Evolutionary conservation across 2,113 vertebrate species (phyloP).

Genomic region (Gila orcuttii): DNA sequence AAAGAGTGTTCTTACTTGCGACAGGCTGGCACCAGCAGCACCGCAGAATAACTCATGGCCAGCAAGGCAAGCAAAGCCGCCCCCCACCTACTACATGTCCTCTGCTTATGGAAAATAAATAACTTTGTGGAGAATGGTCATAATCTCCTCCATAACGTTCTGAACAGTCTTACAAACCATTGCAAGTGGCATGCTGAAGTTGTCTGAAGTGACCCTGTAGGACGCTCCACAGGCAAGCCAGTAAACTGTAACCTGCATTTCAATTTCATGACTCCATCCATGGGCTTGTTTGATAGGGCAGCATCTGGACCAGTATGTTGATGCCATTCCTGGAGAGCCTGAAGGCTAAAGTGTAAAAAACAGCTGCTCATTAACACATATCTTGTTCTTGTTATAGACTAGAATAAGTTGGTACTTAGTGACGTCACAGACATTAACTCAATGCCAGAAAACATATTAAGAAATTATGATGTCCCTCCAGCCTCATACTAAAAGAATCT

Average conservation of each 20-base stretch:
- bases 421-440: background rate
- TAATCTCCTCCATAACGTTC: background rate
- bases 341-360: background rate
- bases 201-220: slow-evolving; percentile 19
- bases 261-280: slow-evolving; percentile 32
- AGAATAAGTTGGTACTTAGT: background rate
- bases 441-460: background rate
- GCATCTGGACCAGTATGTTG: background rate
- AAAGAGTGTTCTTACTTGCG: background rate
- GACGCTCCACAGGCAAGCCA: slow-evolving; percentile 21
- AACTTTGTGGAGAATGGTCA: slow-evolving; percentile 15
- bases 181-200: background rate
- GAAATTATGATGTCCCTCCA: background rate
- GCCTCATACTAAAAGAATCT: background rate
- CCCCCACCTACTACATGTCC: background rate
- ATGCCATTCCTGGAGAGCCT: slow-evolving; percentile 1
- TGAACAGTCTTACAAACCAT: background rate
- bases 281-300: background rate
- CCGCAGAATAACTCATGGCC: background rate
- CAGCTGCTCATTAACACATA: background rate
- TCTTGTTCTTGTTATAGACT: slow-evolving; percentile 16
- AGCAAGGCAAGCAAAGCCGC: background rate
- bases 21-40: background rate
- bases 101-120: slow-evolving; percentile 36
- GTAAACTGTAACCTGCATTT: slow-evolving; percentile 6